Conservation (phyloP, 2,113 vertebrate species). For the Mesembrinibis cayennensis region DNA sequence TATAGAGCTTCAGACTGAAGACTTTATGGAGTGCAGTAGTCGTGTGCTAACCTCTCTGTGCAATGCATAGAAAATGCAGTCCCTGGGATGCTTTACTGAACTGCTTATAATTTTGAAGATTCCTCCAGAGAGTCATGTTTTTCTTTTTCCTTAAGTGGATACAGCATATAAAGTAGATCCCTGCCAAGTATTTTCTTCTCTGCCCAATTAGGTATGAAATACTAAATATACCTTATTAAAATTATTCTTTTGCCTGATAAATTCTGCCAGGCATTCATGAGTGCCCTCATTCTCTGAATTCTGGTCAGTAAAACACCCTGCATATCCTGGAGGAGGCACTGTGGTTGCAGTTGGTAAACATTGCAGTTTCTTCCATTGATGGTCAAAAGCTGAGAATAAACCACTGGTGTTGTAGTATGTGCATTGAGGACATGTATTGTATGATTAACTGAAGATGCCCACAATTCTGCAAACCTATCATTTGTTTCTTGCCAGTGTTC, state of each 20-base stretch:
- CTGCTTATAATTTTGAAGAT: neutral
- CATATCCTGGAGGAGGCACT: neutral
- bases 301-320: neutral
- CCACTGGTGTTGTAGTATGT: neutral
- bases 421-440: neutral
- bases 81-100: neutral
- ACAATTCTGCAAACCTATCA: neutral
- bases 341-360: neutral
- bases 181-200: neutral
- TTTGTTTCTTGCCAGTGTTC: neutral
- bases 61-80: neutral
- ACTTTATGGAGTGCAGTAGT: neutral
- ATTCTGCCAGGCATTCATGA: neutral
- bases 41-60: neutral
- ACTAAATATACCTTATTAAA: neutral
- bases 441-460: neutral
- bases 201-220: neutral
- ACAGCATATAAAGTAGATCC: neutral
- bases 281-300: neutral
- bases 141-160: neutral
- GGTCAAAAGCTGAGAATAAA: neutral
- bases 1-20: slow-evolving; percentile 9
- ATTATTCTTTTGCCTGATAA: neutral
- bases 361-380: neutral
- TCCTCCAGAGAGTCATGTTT: neutral